These are phyloP conservation scores for Triplophysa tibetana DNA, from an alignment of 2,113 vertebrate species.

Conservation along the genomic window DNA sequence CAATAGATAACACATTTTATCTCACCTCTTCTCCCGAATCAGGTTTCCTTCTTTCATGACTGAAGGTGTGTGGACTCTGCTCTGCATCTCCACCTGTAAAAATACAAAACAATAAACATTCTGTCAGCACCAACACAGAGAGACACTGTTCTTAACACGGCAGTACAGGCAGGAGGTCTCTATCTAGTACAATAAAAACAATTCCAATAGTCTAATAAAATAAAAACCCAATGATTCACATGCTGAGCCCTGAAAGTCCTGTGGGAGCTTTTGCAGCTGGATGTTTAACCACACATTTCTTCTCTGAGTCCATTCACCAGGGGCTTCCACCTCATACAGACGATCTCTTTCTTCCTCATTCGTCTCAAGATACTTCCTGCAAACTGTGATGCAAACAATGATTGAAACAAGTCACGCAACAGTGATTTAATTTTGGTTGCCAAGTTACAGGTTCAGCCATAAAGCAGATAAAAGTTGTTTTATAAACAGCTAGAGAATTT, in stretches of 20 bases:
- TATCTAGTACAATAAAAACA: background rate
- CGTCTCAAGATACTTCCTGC: constrained; percentile 78
- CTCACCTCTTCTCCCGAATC: background rate
- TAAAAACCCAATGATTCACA: background rate
- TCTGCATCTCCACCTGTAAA: constrained; percentile 32
- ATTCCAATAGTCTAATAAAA: background rate
- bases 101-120: background rate
- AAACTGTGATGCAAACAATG: constrained; percentile 72
- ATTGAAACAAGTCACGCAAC: background rate
- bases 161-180: background rate
- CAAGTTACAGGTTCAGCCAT: background rate
- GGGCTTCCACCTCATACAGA: constrained; percentile 88
- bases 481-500: background rate
- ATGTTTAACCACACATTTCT: constrained; percentile 88
- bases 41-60: constrained; percentile 1
- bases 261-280: constrained; percentile 67
- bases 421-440: background rate
- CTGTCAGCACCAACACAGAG: background rate
- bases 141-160: background rate
- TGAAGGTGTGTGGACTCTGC: constrained; percentile 7
- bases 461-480: background rate
- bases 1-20: background rate
- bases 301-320: constrained; percentile 83
- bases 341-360: constrained; percentile 72
- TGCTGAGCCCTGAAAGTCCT: constrained; percentile 56